Evolutionary conservation across 2,113 vertebrate species (phyloP).

Genomic region (Pangasianodon hypophthalmus): DNA sequence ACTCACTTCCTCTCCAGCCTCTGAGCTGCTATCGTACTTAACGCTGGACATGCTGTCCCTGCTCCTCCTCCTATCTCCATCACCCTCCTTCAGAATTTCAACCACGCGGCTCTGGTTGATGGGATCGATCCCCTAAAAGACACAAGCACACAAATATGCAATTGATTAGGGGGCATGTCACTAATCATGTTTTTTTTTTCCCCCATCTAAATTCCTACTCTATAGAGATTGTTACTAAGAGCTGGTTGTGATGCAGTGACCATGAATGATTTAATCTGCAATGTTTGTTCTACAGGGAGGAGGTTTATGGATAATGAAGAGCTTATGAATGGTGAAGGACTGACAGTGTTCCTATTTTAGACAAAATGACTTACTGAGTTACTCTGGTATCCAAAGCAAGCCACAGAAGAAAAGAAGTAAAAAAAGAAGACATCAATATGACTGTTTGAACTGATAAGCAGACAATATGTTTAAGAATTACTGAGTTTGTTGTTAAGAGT

Average conservation of each 20-base stretch:
- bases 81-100: slow-evolving; percentile 91
- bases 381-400: slow-evolving; percentile 75
- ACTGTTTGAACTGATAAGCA: background rate
- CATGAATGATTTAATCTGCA: slow-evolving; percentile 7
- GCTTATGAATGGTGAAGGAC: background rate
- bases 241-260: background rate
- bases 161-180: background rate
- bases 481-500: background rate
- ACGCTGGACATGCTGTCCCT: slow-evolving; percentile 83
- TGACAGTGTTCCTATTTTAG: slow-evolving; percentile 5
- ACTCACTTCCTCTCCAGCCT: slow-evolving; percentile 95
- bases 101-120: slow-evolving; percentile 94
- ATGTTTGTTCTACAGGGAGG: background rate
- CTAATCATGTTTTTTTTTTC: background rate
- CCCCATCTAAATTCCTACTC: background rate
- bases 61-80: slow-evolving; percentile 82
- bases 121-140: slow-evolving; percentile 86
- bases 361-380: slow-evolving; percentile 77
- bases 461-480: background rate
- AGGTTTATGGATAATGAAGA: background rate
- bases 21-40: slow-evolving; percentile 90
- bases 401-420: slow-evolving; percentile 45
- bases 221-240: background rate
- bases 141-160: slow-evolving; percentile 19
- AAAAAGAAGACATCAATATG: slow-evolving; percentile 62